Percentiles rank a stretch among this genome's conserved stretches.
Conservation (phyloP, 2,797 vertebrate genomes). For the Tamandua tetradactyla region DNA sequence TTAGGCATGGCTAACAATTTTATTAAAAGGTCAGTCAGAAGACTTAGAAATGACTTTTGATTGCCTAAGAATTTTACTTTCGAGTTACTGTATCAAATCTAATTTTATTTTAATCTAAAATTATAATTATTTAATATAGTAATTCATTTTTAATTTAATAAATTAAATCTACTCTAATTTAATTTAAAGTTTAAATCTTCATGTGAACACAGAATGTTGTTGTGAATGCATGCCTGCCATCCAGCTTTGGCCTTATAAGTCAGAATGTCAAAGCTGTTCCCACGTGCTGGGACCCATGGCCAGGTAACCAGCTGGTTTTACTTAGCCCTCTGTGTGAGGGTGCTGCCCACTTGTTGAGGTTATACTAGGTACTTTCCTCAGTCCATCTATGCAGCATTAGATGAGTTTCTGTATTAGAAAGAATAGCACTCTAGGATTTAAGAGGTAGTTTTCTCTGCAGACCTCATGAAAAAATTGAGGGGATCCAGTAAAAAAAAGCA, state of each 20-base stretch:
- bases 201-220: neutral
- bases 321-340: no score
- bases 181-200: neutral
- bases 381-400: no score
- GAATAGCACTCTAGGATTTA: no score
- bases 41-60: neutral
- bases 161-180: neutral
- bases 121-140: no score
- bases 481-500: neutral
- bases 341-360: no score
- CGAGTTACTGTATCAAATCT: neutral
- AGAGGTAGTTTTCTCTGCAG: neutral
- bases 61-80: neutral
- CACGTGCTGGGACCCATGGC: no score
- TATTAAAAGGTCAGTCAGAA: neutral
- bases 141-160: no score
- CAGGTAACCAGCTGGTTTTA: no score
- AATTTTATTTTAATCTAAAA: neutral
- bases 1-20: neutral
- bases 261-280: no score
- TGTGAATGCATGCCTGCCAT: neutral
- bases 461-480: neutral
- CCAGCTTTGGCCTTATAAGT: neutral
- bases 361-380: no score
- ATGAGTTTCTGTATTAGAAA: no score